A percentile compares a stretch with the other conserved stretches of the same genome.
Evolutionary conservation across 2,888 invertebrate genomes (phyloP).

Genomic region (Agonopterix heracliana): DNA sequence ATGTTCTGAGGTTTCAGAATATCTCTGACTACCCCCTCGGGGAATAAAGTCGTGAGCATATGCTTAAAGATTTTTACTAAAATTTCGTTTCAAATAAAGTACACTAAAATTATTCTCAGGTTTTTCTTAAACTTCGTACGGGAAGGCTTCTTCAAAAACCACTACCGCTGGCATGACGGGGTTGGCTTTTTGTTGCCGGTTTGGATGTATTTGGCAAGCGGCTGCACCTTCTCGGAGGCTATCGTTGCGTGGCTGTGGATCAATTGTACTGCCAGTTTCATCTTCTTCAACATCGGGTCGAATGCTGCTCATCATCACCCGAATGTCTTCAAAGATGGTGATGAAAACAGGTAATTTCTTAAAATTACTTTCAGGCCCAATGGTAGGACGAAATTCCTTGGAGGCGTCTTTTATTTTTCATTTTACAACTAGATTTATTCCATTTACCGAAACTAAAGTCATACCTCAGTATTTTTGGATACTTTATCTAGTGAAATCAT

Average conservation of each 20-base stretch:
- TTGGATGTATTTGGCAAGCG: conserved; percentile 51
- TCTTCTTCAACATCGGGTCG: conserved; percentile 79
- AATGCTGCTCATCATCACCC: conserved; percentile 90
- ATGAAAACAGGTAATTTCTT: conserved; percentile 75
- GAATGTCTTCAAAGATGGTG: conserved; percentile 87
- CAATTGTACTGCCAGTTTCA: conserved; percentile 71
- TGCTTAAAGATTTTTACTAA: too few species aligned
- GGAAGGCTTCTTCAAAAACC: conserved; percentile 38
- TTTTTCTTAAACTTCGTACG: conserved; percentile 36
- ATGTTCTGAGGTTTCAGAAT: too few species aligned
- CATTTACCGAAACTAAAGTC: too few species aligned
- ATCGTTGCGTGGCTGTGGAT: conserved; percentile 75
- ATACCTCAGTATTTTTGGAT: too few species aligned
- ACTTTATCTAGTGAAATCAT: too few species aligned
- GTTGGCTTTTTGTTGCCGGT: conserved; percentile 53
- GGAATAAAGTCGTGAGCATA: too few species aligned
- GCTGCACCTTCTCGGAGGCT: conserved; percentile 37
- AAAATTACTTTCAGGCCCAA: too few species aligned
- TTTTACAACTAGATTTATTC: too few species aligned
- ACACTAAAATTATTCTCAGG: conserved; percentile 26
- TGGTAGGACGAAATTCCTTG: too few species aligned
- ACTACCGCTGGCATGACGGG: conserved; percentile 51
- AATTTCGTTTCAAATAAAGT: too few species aligned
- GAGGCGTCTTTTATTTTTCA: too few species aligned
- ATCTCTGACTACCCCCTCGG: too few species aligned